Percentiles rank a stretch among this genome's conserved stretches.
Evolutionary conservation across 23 tunicate genomes (phyloP).

Genomic region (Ciona savignyi): DNA sequence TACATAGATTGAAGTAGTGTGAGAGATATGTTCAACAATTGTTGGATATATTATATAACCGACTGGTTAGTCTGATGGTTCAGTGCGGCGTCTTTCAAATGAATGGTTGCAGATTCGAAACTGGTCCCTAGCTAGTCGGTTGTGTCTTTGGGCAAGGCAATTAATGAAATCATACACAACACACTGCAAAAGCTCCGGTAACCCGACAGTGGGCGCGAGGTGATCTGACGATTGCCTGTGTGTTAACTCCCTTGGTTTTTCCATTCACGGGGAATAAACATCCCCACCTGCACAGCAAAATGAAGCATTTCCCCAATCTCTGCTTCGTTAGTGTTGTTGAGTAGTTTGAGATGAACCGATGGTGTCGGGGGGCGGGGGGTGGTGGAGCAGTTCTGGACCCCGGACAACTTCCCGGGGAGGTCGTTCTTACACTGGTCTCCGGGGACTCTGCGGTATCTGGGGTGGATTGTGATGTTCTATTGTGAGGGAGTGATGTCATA

Average conservation of each 20-base stretch:
- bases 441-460: slow-evolving; percentile 69
- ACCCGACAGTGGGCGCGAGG: too few relatives aligned
- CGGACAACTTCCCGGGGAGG: slow-evolving; percentile 2
- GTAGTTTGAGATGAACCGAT: slow-evolving; percentile 14
- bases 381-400: slow-evolving; percentile 4
- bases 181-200: too few relatives aligned
- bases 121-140: slow-evolving; percentile 8
- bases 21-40: too few relatives aligned
- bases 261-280: not conserved
- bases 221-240: slow-evolving; percentile 12
- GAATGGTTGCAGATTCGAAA: slow-evolving; percentile 21
- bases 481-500: slow-evolving; percentile 16
- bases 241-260: slow-evolving; percentile 6
- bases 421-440: slow-evolving; percentile 66
- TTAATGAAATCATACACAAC: too few relatives aligned
- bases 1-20: too few relatives aligned
- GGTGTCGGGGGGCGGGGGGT: slow-evolving; percentile 7
- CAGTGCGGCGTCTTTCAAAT: slow-evolving; percentile 25
- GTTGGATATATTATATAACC: too few relatives aligned
- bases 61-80: too few relatives aligned
- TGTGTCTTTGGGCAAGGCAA: too few relatives aligned
- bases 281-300: slow-evolving; percentile 31
- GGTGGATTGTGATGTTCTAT: not conserved
- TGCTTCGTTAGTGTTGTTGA: slow-evolving; percentile 22
- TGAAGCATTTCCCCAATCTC: slow-evolving; percentile 33